Conservation (phyloP, 2,113 vertebrate species). For the Percopsis transmontana region DNA sequence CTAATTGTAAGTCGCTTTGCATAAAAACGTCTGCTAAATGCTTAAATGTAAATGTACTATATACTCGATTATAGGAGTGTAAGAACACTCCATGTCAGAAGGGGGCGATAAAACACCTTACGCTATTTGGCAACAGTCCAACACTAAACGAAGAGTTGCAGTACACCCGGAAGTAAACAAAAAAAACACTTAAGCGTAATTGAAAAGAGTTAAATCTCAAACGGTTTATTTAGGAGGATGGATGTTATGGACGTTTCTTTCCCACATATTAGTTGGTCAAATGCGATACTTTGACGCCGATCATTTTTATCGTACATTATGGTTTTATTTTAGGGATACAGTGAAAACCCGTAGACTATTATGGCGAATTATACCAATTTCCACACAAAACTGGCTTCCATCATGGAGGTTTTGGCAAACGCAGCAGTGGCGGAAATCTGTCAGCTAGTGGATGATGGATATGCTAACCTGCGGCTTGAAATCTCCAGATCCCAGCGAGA, state of each 20-base stretch:
- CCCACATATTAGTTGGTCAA: not conserved
- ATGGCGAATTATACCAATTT: constrained; percentile 26
- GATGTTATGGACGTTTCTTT: not conserved
- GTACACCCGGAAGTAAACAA: constrained; percentile 6
- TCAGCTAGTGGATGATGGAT: constrained; percentile 42
- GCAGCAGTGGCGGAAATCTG: constrained; percentile 46
- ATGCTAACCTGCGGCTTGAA: constrained; percentile 37
- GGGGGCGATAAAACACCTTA: too few relatives aligned
- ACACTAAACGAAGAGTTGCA: not conserved
- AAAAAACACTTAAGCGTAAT: not conserved
- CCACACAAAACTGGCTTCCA: constrained; percentile 41
- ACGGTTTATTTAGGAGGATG: not conserved
- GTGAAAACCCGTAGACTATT: not conserved
- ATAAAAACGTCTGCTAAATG: too few relatives aligned
- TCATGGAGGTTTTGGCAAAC: constrained; percentile 51
- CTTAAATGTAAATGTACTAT: too few relatives aligned
- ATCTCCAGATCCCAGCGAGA: constrained; percentile 35
- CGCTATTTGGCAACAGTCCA: too few relatives aligned
- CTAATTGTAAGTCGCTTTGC: too few relatives aligned
- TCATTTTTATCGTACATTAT: not conserved
- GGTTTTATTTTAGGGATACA: not conserved
- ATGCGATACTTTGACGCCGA: not conserved
- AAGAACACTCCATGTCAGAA: too few relatives aligned
- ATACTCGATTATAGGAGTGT: too few relatives aligned
- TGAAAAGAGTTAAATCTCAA: not conserved